These are phyloP conservation scores for Agapornis roseicollis DNA, from an alignment of 2,113 vertebrate genomes.

Conservation along the genomic window DNA sequence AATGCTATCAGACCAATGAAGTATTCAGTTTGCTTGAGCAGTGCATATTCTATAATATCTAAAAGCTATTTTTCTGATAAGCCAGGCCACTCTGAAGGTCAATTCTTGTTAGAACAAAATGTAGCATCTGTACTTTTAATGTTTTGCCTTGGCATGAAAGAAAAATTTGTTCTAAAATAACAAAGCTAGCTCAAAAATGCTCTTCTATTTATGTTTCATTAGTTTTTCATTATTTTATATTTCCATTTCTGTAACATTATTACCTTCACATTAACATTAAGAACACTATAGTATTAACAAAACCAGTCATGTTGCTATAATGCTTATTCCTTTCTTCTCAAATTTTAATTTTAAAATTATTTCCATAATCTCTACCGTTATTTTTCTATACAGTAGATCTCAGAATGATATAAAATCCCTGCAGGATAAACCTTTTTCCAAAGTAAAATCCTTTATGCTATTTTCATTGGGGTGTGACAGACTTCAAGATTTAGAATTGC, in stretches of 20 bases:
- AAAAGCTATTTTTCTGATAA: background rate
- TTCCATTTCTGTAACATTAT: background rate
- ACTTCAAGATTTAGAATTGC: constrained; percentile 44
- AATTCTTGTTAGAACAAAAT: background rate
- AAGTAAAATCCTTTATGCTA: constrained; percentile 11
- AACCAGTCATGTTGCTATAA: background rate
- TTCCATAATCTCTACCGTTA: background rate
- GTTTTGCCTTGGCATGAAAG: background rate
- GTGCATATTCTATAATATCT: background rate
- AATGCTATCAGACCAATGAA: background rate
- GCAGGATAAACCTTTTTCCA: background rate
- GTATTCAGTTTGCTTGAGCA: background rate
- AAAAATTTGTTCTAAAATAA: background rate
- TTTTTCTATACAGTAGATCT: constrained; percentile 11
- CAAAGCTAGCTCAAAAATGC: background rate
- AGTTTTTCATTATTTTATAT: background rate
- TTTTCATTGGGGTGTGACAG: constrained; percentile 35
- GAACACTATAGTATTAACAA: background rate
- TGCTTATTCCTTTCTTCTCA: background rate
- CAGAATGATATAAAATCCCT: background rate
- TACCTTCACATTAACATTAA: background rate
- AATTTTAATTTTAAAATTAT: background rate
- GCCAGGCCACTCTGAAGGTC: background rate
- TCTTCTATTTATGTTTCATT: background rate
- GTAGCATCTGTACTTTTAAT: background rate